These are phyloP conservation scores for Panorpa germanica DNA, from an alignment of 2,888 invertebrate genomes.

Conservation along the genomic window DNA sequence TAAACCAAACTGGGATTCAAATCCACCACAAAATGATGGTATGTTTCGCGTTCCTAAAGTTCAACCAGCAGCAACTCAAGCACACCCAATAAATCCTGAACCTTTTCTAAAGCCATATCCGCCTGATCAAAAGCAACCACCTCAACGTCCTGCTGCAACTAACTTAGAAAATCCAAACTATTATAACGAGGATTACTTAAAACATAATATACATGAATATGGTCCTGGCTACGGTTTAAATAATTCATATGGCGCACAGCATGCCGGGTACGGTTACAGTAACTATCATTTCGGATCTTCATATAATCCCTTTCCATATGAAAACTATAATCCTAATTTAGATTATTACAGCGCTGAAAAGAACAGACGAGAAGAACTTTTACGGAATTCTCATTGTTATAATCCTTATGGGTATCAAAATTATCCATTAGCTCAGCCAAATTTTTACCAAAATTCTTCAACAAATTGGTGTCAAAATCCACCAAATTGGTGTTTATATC, in stretches of 20 bases:
- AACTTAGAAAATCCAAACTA: too few relatives aligned
- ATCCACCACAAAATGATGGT: not conserved
- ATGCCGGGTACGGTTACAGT: constrained; percentile 24
- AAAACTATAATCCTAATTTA: constrained; percentile 30
- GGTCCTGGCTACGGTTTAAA: too few relatives aligned
- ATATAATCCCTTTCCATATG: constrained; percentile 32
- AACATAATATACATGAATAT: too few relatives aligned
- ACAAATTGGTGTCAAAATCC: constrained; percentile 34
- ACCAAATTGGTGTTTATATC: constrained; percentile 43
- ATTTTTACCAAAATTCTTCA: constrained; percentile 32
- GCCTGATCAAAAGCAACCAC: constrained; percentile 6
- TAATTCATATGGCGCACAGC: too few relatives aligned
- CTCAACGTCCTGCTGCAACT: constrained; percentile 8
- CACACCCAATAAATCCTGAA: constrained; percentile 10
- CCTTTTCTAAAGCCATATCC: constrained; percentile 13
- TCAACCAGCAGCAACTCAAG: constrained; percentile 19
- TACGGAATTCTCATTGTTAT: constrained; percentile 31
- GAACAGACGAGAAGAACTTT: constrained; percentile 30
- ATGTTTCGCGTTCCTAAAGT: constrained; percentile 13
- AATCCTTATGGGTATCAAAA: constrained; percentile 38
- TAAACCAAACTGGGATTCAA: not conserved
- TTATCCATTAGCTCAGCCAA: constrained; percentile 30
- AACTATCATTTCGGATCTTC: too few relatives aligned
- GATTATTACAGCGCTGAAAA: constrained; percentile 34
- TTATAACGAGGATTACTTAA: too few relatives aligned